phyloP scores from a whole-genome alignment of 1,140 invertebrate species.

The Drosophila hydei region DNA sequence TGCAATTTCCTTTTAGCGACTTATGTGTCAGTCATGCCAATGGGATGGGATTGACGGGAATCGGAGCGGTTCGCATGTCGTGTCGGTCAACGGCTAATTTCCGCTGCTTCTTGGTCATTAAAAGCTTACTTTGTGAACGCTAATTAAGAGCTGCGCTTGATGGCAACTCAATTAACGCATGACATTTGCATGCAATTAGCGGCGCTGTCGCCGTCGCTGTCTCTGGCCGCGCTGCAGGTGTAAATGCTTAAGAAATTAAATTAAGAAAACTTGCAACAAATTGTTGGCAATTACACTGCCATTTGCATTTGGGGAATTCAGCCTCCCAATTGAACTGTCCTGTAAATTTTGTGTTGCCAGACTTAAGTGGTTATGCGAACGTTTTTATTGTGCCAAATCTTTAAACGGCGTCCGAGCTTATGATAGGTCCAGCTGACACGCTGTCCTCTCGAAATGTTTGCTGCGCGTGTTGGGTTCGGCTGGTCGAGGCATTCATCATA shows the following conservation, averaged over 20 bases:
- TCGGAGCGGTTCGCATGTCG: constrained; percentile 14
- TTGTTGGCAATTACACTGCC: constrained; percentile 73
- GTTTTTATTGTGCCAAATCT: constrained; percentile 65
- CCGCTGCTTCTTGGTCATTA: constrained; percentile 35
- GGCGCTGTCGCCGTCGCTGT: neutral
- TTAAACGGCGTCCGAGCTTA: constrained; percentile 48
- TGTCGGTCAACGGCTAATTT: constrained; percentile 34
- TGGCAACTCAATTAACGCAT: constrained; percentile 68
- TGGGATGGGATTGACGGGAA: constrained; percentile 65
- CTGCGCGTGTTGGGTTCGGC: constrained; percentile 30
- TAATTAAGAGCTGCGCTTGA: constrained; percentile 71
- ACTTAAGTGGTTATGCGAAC: constrained; percentile 61
- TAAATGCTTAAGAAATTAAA: constrained; percentile 29
- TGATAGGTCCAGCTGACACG: constrained; percentile 52
- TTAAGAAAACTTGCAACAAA: too few relatives aligned
- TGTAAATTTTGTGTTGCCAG: constrained; percentile 28
- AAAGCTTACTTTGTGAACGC: constrained; percentile 52
- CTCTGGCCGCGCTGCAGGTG: neutral
- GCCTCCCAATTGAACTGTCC: constrained; percentile 27
- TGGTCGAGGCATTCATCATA: constrained; percentile 65
- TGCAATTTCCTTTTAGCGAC: constrained; percentile 33
- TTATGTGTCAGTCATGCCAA: constrained; percentile 38
- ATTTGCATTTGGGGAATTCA: constrained; percentile 70
- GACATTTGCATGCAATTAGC: constrained; percentile 64
- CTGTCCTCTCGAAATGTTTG: constrained; percentile 53